Conservation (phyloP, 2,797 vertebrate species). For the Momotus momota region DNA sequence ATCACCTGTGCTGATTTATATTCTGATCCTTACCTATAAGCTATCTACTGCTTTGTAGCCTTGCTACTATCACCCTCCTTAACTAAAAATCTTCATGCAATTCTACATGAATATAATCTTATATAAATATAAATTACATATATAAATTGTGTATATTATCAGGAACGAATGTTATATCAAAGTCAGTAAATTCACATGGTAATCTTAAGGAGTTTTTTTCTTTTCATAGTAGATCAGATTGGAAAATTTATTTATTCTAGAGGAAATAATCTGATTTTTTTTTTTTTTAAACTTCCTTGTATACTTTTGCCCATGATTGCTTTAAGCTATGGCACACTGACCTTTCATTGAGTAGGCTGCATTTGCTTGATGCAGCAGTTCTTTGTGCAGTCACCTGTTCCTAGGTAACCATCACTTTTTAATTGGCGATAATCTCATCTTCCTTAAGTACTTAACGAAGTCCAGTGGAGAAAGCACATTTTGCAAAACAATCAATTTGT, state of each 20-base stretch:
- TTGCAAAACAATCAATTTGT: background rate
- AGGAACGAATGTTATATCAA: background rate
- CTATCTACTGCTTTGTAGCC: background rate
- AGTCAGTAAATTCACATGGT: background rate
- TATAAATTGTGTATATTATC: background rate
- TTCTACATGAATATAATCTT: background rate
- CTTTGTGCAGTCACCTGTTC: background rate
- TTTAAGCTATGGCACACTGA: background rate
- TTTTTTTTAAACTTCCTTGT: background rate
- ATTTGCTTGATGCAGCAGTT: background rate
- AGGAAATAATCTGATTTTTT: background rate
- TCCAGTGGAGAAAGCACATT: background rate
- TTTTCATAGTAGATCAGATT: background rate
- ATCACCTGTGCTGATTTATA: background rate
- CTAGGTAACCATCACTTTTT: background rate
- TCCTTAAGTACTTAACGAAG: background rate
- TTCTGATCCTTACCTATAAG: background rate
- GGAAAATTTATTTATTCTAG: background rate
- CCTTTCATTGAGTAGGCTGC: background rate
- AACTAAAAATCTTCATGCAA: slow-evolving; percentile 22
- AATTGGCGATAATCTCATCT: background rate
- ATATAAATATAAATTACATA: background rate
- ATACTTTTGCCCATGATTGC: background rate
- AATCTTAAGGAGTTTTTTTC: background rate
- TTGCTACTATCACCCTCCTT: background rate